Percentiles rank a stretch among this genome's conserved stretches.
phyloP scores from a whole-genome alignment of 2,888 invertebrate species.

The Andricus quercusramuli region DNA sequence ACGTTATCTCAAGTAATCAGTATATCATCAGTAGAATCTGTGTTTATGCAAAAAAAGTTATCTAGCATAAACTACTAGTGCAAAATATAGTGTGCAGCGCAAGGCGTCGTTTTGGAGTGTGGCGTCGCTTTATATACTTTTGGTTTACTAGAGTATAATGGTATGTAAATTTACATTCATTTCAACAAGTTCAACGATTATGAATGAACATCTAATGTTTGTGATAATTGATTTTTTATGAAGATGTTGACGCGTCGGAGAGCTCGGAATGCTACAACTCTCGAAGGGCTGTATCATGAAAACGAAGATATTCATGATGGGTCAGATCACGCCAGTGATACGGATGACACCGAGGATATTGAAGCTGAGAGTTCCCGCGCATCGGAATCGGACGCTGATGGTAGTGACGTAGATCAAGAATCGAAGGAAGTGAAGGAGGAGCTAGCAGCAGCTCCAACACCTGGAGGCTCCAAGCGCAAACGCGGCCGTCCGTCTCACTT shows the following conservation, averaged over 20 bases:
- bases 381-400: slow-evolving; percentile 35
- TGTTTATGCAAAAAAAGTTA: too few relatives aligned
- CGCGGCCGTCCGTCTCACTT: slow-evolving; percentile 31
- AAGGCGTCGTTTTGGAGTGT: background rate
- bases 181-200: background rate
- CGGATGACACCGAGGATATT: slow-evolving; percentile 23
- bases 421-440: background rate
- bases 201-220: background rate
- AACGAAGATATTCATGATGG: background rate
- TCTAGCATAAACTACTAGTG: background rate
- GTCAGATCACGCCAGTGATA: slow-evolving; percentile 17
- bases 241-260: slow-evolving; percentile 27
- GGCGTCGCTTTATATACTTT: too few relatives aligned
- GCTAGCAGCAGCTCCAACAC: background rate
- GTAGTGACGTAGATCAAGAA: slow-evolving; percentile 17
- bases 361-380: slow-evolving; percentile 24
- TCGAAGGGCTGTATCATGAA: slow-evolving; percentile 23
- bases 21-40: background rate
- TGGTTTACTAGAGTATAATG: background rate
- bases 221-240: background rate
- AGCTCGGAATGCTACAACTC: background rate
- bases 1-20: background rate
- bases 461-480: slow-evolving; percentile 19
- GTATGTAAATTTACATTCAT: background rate
- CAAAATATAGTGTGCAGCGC: background rate